These are phyloP conservation scores for Myzus persicae DNA, from an alignment of 1,140 invertebrate genomes.

Conservation along the genomic window DNA sequence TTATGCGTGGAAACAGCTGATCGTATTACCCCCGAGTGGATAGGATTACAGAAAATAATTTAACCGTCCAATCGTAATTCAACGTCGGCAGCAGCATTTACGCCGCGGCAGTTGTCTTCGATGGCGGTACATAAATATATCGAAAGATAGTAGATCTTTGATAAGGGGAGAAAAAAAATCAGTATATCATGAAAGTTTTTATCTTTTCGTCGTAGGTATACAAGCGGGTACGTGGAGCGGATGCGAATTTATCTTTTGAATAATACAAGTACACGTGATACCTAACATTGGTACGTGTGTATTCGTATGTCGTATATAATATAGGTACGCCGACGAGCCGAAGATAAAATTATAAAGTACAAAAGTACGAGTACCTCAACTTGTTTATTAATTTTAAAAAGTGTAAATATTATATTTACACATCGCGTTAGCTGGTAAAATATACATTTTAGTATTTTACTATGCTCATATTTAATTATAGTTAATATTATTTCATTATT, in stretches of 20 bases:
- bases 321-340: background rate
- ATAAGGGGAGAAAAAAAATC: background rate
- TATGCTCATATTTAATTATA: background rate
- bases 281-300: too few species aligned
- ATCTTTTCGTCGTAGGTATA: background rate
- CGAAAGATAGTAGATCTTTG: constrained; percentile 3
- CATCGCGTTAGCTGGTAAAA: background rate
- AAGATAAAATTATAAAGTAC: background rate
- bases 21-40: constrained; percentile 35
- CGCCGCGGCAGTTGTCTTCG: background rate
- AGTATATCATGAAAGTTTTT: background rate
- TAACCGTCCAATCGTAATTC: constrained; percentile 38
- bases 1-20: background rate
- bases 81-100: background rate
- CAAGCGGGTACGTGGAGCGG: background rate
- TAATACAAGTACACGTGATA: background rate
- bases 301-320: too few species aligned
- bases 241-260: background rate
- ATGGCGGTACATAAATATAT: constrained; percentile 4
- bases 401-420: background rate
- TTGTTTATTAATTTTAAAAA: background rate
- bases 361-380: background rate
- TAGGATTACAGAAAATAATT: constrained; percentile 49
- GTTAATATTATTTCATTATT: background rate
- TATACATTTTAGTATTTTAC: background rate